Conservation (phyloP, 2,113 vertebrate species). For the Campylorhamphus procurvoides region DNA sequence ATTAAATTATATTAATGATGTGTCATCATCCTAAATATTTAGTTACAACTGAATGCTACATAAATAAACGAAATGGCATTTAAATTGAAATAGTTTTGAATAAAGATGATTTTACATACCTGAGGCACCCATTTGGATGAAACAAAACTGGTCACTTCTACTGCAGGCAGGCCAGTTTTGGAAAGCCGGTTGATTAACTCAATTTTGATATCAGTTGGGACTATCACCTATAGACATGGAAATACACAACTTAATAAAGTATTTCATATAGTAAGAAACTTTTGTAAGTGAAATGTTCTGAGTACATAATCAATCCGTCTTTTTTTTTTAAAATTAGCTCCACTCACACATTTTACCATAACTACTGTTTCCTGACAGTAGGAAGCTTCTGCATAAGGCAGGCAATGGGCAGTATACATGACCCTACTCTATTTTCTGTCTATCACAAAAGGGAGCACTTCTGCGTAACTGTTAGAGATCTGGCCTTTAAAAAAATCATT, state of each 20-base stretch:
- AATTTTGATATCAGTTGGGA: slow-evolving; percentile 90
- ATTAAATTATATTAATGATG: neutral
- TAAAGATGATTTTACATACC: slow-evolving; percentile 75
- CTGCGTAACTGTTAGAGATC: neutral
- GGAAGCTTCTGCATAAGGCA: neutral
- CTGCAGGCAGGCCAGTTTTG: slow-evolving; percentile 86
- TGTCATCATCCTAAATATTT: neutral
- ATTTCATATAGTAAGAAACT: neutral
- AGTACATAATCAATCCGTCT: neutral
- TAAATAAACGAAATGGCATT: neutral
- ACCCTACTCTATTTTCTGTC: neutral
- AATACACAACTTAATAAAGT: neutral
- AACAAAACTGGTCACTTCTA: slow-evolving; percentile 96
- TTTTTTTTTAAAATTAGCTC: neutral
- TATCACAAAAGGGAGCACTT: neutral
- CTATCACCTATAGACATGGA: slow-evolving; percentile 80
- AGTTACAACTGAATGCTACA: neutral
- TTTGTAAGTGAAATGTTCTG: neutral
- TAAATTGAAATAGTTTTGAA: neutral
- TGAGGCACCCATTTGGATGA: slow-evolving; percentile 95
- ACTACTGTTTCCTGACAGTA: neutral
- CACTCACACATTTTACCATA: neutral
- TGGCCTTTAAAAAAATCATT: neutral
- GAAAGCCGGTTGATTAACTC: slow-evolving; percentile 92
- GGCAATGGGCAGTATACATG: neutral